These are phyloP conservation scores for Allophyes oxyacanthae DNA, from an alignment of 2,888 invertebrate species.

Conservation along the genomic window DNA sequence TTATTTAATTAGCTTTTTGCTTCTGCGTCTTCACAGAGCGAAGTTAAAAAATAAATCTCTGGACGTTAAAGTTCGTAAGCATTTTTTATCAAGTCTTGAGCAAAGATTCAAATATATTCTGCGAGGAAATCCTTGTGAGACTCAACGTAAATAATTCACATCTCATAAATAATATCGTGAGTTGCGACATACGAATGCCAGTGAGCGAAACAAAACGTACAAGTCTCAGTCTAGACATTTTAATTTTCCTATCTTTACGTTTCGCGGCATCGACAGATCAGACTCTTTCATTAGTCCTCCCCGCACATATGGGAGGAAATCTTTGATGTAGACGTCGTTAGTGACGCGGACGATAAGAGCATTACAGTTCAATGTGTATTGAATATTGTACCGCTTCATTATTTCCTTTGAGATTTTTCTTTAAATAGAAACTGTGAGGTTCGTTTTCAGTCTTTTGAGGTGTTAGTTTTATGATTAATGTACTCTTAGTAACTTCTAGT, in stretches of 20 bases:
- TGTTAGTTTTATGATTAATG: slow-evolving; percentile 14
- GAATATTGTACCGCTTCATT: slow-evolving; percentile 63
- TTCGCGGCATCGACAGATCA: slow-evolving; percentile 79
- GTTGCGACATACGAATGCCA: slow-evolving; percentile 58
- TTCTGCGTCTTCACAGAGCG: slow-evolving; percentile 25
- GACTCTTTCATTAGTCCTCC: slow-evolving; percentile 80
- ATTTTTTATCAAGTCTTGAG: slow-evolving; percentile 36
- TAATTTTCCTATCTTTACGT: slow-evolving; percentile 87
- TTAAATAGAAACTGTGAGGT: slow-evolving; percentile 39
- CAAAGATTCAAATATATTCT: slow-evolving; percentile 56
- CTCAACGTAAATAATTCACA: slow-evolving; percentile 67
- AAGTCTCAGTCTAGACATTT: slow-evolving; percentile 86
- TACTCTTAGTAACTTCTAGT: not conserved
- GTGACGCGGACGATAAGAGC: slow-evolving; percentile 73
- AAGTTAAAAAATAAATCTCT: slow-evolving; percentile 40
- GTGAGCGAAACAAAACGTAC: slow-evolving; percentile 72
- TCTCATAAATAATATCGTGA: slow-evolving; percentile 63
- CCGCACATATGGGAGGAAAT: slow-evolving; percentile 80
- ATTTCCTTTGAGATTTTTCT: slow-evolving; percentile 61
- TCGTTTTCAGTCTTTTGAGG: slow-evolving; percentile 28
- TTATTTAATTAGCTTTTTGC: slow-evolving; percentile 69
- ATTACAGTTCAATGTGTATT: slow-evolving; percentile 68
- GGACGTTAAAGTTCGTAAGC: slow-evolving; percentile 35
- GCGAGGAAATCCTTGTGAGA: slow-evolving; percentile 49
- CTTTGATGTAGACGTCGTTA: slow-evolving; percentile 85